These are phyloP conservation scores for Emberiza fucata DNA, from an alignment of 2,113 vertebrate genomes.

Conservation along the genomic window DNA sequence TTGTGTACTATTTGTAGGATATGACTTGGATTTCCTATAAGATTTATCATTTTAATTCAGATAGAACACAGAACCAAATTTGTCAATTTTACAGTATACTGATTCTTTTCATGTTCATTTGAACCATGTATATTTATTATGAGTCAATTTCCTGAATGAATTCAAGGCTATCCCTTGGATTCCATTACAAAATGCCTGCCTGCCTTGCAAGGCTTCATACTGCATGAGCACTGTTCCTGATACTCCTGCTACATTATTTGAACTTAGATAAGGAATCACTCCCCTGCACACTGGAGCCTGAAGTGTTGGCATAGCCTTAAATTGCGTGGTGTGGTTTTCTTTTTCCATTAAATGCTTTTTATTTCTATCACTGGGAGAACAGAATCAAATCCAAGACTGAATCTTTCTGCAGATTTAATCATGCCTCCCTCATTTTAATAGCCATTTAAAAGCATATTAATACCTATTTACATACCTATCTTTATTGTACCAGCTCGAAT, in stretches of 20 bases:
- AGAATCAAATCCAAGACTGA: not conserved
- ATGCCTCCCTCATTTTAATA: not conserved
- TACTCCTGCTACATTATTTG: not conserved
- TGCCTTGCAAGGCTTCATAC: not conserved
- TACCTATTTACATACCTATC: not conserved
- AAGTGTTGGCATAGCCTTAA: not conserved
- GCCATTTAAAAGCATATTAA: slow-evolving; percentile 5
- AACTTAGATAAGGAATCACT: not conserved
- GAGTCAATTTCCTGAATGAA: not conserved
- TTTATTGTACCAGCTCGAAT: not conserved
- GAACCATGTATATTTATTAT: not conserved
- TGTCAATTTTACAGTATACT: not conserved
- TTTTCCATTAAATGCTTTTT: not conserved
- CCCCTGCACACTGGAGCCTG: not conserved
- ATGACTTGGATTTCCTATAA: not conserved
- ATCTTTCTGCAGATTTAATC: not conserved
- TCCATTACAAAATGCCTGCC: not conserved
- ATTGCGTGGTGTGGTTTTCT: not conserved
- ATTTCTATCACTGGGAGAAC: not conserved
- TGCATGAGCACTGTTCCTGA: not conserved
- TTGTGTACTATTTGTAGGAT: not conserved
- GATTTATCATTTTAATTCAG: not conserved
- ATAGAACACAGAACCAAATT: not conserved
- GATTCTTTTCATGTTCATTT: not conserved
- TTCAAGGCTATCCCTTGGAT: not conserved